phyloP scores from a whole-genome alignment of 2,113 vertebrate genomes.

The Syrrhaptes paradoxus region DNA sequence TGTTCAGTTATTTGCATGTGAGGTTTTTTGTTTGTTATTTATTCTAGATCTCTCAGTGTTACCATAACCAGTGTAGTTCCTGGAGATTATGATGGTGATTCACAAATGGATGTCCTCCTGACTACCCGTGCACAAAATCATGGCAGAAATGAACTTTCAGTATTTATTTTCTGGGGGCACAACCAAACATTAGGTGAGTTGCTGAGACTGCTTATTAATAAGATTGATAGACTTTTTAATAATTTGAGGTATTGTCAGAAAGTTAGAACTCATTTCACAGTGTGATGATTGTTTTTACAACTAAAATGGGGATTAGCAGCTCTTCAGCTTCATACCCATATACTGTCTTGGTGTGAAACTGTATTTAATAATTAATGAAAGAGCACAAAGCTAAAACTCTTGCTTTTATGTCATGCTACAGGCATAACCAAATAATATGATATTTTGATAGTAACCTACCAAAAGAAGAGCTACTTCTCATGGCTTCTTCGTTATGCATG shows the following conservation, averaged over 20 bases:
- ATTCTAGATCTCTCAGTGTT: constrained; percentile 65
- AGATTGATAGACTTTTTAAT: background rate
- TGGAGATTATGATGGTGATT: constrained; percentile 97
- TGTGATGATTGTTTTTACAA: background rate
- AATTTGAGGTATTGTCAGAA: background rate
- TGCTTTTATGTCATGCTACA: background rate
- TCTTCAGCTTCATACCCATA: background rate
- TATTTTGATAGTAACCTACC: background rate
- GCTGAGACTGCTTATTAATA: background rate
- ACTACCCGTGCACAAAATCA: constrained; percentile 71
- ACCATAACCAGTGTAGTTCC: constrained; percentile 91
- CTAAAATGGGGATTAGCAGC: background rate
- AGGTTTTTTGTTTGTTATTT: background rate
- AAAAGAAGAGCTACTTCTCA: background rate
- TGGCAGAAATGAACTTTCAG: constrained; percentile 47
- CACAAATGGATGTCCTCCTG: constrained; percentile 96
- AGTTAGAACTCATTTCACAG: background rate
- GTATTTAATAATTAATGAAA: background rate
- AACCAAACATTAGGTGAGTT: constrained; percentile 91
- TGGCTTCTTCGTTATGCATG: background rate
- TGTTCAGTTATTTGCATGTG: background rate
- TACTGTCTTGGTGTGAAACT: background rate
- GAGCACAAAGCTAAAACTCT: background rate
- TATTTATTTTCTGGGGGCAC: constrained; percentile 91
- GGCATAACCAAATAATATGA: background rate